phyloP scores from a whole-genome alignment of 64 coral and sea anemone species.

The Acropora yongei region DNA sequence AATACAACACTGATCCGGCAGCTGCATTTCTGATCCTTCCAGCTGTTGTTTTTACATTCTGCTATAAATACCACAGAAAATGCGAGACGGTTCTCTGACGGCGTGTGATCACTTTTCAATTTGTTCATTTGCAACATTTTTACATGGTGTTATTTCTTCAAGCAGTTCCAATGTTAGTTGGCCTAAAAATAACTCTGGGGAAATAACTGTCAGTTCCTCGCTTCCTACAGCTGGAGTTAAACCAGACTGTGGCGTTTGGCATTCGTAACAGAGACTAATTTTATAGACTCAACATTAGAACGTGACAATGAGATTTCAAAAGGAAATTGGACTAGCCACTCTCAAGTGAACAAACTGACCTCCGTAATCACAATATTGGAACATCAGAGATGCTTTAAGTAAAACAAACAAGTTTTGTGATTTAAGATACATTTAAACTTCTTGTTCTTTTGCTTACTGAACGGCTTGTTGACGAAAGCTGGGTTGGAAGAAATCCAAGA shows the following conservation, averaged over 20 bases:
- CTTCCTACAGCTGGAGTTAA: not conserved
- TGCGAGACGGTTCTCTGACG: not conserved
- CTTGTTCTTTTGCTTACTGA: not conserved
- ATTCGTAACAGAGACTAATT: not conserved
- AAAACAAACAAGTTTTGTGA: not conserved
- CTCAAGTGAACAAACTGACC: not conserved
- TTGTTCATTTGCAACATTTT: not conserved
- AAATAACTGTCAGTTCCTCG: not conserved
- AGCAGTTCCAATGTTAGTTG: not conserved
- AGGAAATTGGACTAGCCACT: too few species aligned
- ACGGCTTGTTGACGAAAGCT: not conserved
- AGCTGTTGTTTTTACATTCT: constrained; percentile 4
- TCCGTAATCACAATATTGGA: not conserved
- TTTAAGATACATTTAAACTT: not conserved
- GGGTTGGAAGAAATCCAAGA: not conserved
- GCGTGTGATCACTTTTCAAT: not conserved
- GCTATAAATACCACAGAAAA: not conserved
- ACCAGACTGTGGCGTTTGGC: not conserved
- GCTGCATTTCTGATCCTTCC: not conserved
- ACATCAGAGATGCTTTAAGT: not conserved
- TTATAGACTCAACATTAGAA: not conserved
- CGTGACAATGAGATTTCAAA: too few species aligned
- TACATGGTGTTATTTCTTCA: not conserved
- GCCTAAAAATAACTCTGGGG: not conserved
- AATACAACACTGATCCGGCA: constrained; percentile 1